A percentile compares a stretch with the other conserved stretches of the same genome.
These are phyloP conservation scores for Ceratina japonica DNA, from an alignment of 1,140 invertebrate species.

Conservation along the genomic window DNA sequence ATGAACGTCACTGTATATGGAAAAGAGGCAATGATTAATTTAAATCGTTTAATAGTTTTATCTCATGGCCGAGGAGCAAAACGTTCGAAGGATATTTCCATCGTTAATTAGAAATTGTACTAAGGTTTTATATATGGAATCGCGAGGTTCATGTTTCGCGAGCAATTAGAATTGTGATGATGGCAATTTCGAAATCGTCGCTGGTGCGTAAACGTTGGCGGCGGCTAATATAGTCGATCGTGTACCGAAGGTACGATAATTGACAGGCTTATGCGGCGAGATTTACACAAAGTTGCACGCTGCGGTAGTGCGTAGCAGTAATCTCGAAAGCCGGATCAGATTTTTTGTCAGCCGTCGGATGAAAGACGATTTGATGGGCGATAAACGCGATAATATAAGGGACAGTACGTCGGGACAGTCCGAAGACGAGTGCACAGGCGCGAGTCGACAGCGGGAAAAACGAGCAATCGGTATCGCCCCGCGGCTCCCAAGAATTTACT, in stretches of 20 bases:
- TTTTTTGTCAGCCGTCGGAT: conserved; percentile 12
- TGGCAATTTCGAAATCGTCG: neutral
- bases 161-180: neutral
- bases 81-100: no score
- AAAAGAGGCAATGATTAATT: no score
- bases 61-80: no score
- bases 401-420: conserved; percentile 18
- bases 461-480: conserved; percentile 23
- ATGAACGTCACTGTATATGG: no score
- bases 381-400: conserved; percentile 54
- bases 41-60: no score
- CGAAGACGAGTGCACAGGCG: conserved; percentile 20
- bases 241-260: conserved; percentile 44
- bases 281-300: conserved; percentile 47
- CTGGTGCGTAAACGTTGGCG: no score
- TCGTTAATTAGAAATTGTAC: no score
- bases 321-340: conserved; percentile 21
- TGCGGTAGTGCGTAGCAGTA: conserved; percentile 1
- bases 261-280: conserved; percentile 37
- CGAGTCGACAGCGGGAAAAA: conserved; percentile 38
- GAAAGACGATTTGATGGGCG: conserved; percentile 55
- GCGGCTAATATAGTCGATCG: conserved; percentile 31
- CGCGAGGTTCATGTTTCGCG: no score
- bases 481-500: conserved; percentile 48
- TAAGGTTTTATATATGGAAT: no score